phyloP scores from a whole-genome alignment of 2,113 vertebrate genomes.

The Hippolais icterina region DNA sequence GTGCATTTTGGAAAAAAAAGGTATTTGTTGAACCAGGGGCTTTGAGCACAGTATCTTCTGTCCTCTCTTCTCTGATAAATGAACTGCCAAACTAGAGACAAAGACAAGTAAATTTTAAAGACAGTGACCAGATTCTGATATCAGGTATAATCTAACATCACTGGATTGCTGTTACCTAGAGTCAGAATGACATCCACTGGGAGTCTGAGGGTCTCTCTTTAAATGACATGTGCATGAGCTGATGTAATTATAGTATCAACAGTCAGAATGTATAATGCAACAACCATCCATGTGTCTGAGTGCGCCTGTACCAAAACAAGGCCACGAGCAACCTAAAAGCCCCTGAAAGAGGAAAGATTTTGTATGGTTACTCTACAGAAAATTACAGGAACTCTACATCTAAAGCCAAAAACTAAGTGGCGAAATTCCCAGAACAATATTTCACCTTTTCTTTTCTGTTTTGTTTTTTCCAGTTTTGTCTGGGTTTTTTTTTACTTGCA shows the following conservation, averaged over 20 bases:
- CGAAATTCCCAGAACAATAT: background rate
- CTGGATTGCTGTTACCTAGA: background rate
- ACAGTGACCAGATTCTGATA: background rate
- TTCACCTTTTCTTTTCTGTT: background rate
- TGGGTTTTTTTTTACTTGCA: background rate
- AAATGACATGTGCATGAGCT: background rate
- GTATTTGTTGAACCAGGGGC: background rate
- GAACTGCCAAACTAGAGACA: background rate
- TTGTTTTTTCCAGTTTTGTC: background rate
- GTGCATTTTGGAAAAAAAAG: background rate
- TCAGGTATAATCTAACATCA: background rate
- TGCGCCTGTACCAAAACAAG: background rate
- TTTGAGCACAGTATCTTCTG: background rate
- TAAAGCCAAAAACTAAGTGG: background rate
- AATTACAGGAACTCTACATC: background rate
- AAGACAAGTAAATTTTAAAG: background rate
- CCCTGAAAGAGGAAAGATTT: background rate
- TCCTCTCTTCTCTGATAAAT: background rate
- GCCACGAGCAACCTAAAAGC: background rate
- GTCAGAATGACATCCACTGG: background rate
- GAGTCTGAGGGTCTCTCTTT: background rate
- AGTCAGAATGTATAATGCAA: background rate
- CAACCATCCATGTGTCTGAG: background rate
- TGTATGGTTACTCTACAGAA: background rate
- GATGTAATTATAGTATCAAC: background rate